phyloP scores from a whole-genome alignment of 2,797 vertebrate genomes.

The Chiroxiphia lanceolata region DNA sequence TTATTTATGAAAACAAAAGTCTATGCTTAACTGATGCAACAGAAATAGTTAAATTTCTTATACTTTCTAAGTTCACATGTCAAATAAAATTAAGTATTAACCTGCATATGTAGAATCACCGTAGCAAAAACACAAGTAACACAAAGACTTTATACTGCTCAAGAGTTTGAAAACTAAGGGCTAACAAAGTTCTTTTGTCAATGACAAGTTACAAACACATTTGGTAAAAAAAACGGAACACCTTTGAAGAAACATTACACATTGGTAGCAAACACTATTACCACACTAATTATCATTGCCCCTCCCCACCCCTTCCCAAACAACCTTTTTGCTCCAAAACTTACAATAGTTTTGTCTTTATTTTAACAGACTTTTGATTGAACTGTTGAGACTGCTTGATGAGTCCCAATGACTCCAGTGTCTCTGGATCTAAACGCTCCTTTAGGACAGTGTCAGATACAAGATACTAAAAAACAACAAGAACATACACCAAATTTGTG shows the following conservation, averaged over 20 bases:
- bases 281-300: background rate
- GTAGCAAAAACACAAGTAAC: background rate
- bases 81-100: background rate
- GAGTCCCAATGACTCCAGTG: constrained; percentile 93
- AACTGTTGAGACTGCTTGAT: constrained; percentile 99
- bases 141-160: background rate
- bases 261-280: background rate
- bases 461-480: constrained; percentile 82
- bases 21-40: background rate
- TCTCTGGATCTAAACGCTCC: constrained; percentile 96
- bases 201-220: background rate
- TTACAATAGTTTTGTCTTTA: constrained; percentile 99
- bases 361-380: constrained; percentile 99
- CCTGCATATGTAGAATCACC: background rate
- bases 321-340: constrained; percentile 53
- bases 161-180: background rate
- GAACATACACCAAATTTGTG: constrained; percentile 17
- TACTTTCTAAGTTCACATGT: background rate
- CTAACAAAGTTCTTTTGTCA: background rate
- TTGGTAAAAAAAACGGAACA: background rate
- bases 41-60: background rate
- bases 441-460: constrained; percentile 94
- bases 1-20: background rate
- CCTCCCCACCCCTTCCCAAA: background rate
- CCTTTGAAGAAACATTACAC: background rate